Conservation (phyloP, 2,888 invertebrate species). For the Dendrolimus houi region DNA sequence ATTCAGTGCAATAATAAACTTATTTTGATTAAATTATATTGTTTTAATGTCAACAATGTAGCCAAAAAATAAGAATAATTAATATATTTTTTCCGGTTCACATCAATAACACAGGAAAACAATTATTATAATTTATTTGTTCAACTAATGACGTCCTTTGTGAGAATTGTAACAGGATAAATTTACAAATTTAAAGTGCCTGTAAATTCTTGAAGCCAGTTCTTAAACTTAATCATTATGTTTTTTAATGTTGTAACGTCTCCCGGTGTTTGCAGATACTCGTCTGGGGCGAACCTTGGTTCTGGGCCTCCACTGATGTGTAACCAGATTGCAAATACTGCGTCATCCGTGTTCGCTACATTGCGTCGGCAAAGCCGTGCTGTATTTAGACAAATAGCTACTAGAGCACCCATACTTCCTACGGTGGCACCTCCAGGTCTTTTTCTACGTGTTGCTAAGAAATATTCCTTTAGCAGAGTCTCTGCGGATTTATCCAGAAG, state of each 20-base stretch:
- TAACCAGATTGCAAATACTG: constrained; percentile 61
- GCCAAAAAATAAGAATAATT: not conserved
- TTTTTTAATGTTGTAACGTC: constrained; percentile 42
- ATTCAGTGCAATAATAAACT: not conserved
- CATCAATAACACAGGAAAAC: too few relatives aligned
- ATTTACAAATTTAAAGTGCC: constrained; percentile 16
- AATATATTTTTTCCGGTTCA: too few relatives aligned
- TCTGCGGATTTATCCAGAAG: constrained; percentile 36
- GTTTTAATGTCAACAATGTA: not conserved
- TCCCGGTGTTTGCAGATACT: constrained; percentile 52
- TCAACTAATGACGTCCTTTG: too few relatives aligned
- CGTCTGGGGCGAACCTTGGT: constrained; percentile 56
- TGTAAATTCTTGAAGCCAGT: constrained; percentile 55
- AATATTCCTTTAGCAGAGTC: constrained; percentile 44
- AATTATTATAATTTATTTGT: too few relatives aligned
- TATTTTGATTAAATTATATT: not conserved
- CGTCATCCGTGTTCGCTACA: constrained; percentile 47
- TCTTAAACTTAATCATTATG: constrained; percentile 46
- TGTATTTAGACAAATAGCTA: constrained; percentile 41
- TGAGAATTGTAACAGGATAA: constrained; percentile 10
- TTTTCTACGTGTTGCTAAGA: constrained; percentile 54
- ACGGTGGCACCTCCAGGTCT: constrained; percentile 40
- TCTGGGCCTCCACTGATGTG: constrained; percentile 54
- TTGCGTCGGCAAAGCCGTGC: constrained; percentile 53
- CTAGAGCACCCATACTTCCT: constrained; percentile 46